Base-by-base conservation (phyloP, 2,888 invertebrate genomes). In the Idaea dimidiata region DNA sequence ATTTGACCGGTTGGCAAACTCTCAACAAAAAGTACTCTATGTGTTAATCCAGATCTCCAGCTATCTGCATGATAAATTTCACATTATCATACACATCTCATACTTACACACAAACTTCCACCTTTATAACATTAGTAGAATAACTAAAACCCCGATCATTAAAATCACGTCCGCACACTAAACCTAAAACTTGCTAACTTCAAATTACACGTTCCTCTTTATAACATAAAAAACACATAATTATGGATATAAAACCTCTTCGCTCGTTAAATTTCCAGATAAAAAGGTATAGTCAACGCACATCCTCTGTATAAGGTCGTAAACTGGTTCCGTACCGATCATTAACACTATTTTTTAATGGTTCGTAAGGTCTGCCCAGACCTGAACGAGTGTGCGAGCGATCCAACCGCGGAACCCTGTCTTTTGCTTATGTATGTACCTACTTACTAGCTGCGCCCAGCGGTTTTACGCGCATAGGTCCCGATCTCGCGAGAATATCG, bases 161-260 rank as follows among this genome's bases (percentile, higher is more conserved):
- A 43, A 43, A 43, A 43, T 43, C 43, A 43, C 43, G 43, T 60
- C 63, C 62, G 62, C 68, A 59, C 53, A 60, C 64, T 64, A 62
- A 58, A 17, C 56, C 14, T 74, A 75, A 4, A 43, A 43, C 73
- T 74, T 75, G 75, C 79, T 69, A 72, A 73, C 81, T 81, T 82
- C 81, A 81, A 85, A 86, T 85, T 84, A 81, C 80, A 79, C 64
- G 78, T 86, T 83, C 82, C 83, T 75, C 82, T 74, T 85, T 84
- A 81, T 79, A 77, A 74, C 77, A 77, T 81, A 84, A 88, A 86
- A 79, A 84, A 80, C 83, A 82, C 81, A 80, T 89, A 88, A 91
- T 91, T 90, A 90, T 88, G 89, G 80, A 84, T 89, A 91, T 91
- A 88, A 91, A 91, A 91, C 87, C 89, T 86, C 88, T 84, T 83